Evolutionary conservation across 2,888 invertebrate genomes (phyloP).

Genomic region (Watsonalla binaria): DNA sequence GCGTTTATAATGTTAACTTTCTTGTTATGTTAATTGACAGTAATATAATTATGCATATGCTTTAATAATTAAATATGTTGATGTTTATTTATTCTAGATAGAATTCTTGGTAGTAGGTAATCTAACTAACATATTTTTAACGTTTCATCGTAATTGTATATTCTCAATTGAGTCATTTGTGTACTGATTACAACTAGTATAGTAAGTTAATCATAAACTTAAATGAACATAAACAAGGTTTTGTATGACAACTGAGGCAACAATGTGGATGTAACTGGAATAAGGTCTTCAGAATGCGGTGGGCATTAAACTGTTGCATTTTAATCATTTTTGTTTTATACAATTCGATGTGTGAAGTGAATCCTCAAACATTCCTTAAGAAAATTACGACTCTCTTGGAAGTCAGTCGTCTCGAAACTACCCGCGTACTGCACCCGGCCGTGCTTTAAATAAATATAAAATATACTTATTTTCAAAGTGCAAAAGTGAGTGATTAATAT

Average conservation of each 20-base stretch:
- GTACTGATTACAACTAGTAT: too few species aligned
- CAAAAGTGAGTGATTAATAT: slow-evolving; percentile 38
- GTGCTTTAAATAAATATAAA: slow-evolving; percentile 28
- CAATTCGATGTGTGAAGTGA: slow-evolving; percentile 53
- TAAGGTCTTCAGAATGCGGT: slow-evolving; percentile 44
- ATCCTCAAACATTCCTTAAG: slow-evolving; percentile 50
- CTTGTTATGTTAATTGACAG: too few species aligned
- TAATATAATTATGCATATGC: too few species aligned
- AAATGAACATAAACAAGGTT: slow-evolving; percentile 20
- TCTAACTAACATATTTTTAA: too few species aligned
- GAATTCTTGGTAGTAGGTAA: too few species aligned
- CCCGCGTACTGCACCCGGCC: slow-evolving; percentile 26
- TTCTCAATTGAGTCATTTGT: too few species aligned
- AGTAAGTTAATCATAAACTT: slow-evolving; percentile 6
- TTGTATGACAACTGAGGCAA: slow-evolving; percentile 32
- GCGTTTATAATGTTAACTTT: too few species aligned
- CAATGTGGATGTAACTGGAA: slow-evolving; percentile 41
- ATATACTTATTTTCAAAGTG: slow-evolving; percentile 25
- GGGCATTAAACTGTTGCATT: slow-evolving; percentile 48
- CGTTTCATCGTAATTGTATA: too few species aligned
- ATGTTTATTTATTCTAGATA: too few species aligned
- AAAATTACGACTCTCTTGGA: slow-evolving; percentile 56
- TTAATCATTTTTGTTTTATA: slow-evolving; percentile 60
- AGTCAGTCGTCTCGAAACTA: slow-evolving; percentile 54
- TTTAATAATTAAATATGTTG: too few species aligned